Base-by-base conservation (phyloP, 2,113 vertebrate species). In the Zosterops japonicus region DNA sequence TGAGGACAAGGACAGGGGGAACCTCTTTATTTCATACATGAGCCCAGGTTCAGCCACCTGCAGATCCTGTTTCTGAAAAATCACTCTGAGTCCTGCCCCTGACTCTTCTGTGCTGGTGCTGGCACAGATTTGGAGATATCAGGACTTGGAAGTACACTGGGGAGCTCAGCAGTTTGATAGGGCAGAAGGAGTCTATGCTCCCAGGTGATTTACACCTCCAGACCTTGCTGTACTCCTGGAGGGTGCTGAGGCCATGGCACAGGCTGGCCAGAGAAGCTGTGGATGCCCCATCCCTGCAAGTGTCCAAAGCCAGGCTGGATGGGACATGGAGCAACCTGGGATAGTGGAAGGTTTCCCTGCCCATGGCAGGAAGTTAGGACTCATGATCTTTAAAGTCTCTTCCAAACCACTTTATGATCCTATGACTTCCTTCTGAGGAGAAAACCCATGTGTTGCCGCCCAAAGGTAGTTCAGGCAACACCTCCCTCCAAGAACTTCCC, bases 11-110 rank as follows among this genome's bases (percentile, higher is more conserved):
- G 24, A 33, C 1, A 28, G 5, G 13, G 3, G 21, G 3, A 77
- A 50, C 2, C 11, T 12, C 22, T 47, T 16, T 0, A 3, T 5
- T 19, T 56, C 42, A 5, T 16, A 5, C 11, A 12, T 0, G 1
- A 12, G 19, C 8, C 14, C 14, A 2, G 6, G 5, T 17, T 33
- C 57, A 41, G 21, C 35, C 82, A 3, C 57, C 18, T 85, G 46
- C 31, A 70, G 28, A 47, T 67, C 55, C 9, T 52, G 27, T 21
- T 21, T 19, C 44, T 63, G 65, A 63, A 46, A 28, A 77, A 31
- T 42, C 11, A 7, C 13, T n/a, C 23, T 8, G 21, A 53, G 12
- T 72, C 20, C 36, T 11, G 14, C 8, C 7, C 28, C 27, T 42
- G 20, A 6, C 21, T 47, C 27, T 2, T 18, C 50, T 64, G 35